Evolutionary conservation across 2,888 invertebrate species (phyloP), one percentile per base, ranked within the genome.

Genomic region (Drosophila niveifrons): DNA sequence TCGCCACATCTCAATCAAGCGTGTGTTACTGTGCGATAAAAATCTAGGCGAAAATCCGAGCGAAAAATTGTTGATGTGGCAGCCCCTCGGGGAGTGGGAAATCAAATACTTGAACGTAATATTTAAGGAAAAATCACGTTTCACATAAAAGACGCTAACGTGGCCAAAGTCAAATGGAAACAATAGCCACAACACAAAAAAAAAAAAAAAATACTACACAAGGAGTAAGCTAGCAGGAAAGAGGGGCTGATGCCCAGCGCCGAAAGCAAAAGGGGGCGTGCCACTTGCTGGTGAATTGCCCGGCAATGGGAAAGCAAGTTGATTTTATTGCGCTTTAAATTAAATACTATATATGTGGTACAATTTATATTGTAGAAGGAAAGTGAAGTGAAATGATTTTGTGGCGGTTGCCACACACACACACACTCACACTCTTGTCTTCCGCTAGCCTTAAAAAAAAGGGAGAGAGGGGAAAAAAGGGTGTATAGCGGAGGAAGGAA

Each of bases 321-420:
- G 88, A 88, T 82, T 82, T 88, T 88, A 82, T 82, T 85, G 88
- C 75, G 78, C 88, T 77, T 88, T 88, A 88, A 88, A 88, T 88
- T 72, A 82, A 85, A 82, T 82, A 86, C 79, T 82, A 82, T 82
- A 86, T 82, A 88, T 77, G 82, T 77, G 82, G 80, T 77, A 79
- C 85, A 85, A 88, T 88, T 79, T 88, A 85, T 71, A 71, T 79
- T 88, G 82, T 71, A 71, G 74, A 74, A 67, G 73, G 80, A 88
- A 88, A 85, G 82, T 85, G 82, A 76, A 70, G 80, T 73, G 82
- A 88, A 88, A 82, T 85, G 82, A 81, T 81, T 81, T 79, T 70
- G 67, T 78, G 55, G 71, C 70, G 62, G 39, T 64, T 53, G 65
- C 52, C 65, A 61, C 57, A 68, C 62, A 62, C 17, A 64, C 31